Conservation (phyloP, 1,140 invertebrate species). For the Bradynema listronoti region DNA sequence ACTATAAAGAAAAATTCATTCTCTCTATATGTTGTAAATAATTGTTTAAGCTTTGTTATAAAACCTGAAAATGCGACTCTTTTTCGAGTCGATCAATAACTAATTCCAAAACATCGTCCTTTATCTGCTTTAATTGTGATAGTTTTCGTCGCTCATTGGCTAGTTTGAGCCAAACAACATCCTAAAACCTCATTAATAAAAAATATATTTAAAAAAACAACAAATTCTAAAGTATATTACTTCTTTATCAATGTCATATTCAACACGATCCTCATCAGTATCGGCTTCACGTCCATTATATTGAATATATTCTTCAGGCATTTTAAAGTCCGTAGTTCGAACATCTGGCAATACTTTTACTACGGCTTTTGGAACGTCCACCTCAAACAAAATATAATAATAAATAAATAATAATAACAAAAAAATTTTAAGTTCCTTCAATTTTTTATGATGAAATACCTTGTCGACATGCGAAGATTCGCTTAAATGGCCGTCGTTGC, state of each 20-base stretch:
- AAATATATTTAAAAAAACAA: constrained; percentile 11
- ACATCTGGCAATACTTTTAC: too few relatives aligned
- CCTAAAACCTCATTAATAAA: constrained; percentile 22
- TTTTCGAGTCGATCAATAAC: constrained; percentile 38
- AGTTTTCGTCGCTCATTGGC: constrained; percentile 18
- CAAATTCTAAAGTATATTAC: constrained; percentile 5
- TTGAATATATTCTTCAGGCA: constrained; percentile 30
- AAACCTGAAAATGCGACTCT: constrained; percentile 40
- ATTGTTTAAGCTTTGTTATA: too few relatives aligned
- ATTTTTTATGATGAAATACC: too few relatives aligned
- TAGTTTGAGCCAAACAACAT: constrained; percentile 31
- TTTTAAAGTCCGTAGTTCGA: too few relatives aligned
- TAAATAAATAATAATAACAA: too few relatives aligned
- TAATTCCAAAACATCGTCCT: constrained; percentile 26
- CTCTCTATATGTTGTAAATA: too few relatives aligned
- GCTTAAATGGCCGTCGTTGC: too few relatives aligned
- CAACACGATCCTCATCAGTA: constrained; percentile 18
- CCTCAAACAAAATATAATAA: too few relatives aligned
- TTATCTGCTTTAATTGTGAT: constrained; percentile 11
- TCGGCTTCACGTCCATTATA: constrained; percentile 26
- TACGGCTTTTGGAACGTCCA: too few relatives aligned
- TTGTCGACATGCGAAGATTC: too few relatives aligned
- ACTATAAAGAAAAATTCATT: too few relatives aligned
- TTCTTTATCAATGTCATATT: constrained; percentile 36
- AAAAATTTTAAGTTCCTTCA: too few relatives aligned